These are phyloP conservation scores for Drosophila equinoxialis DNA, from an alignment of 1,140 invertebrate genomes.

Conservation along the genomic window DNA sequence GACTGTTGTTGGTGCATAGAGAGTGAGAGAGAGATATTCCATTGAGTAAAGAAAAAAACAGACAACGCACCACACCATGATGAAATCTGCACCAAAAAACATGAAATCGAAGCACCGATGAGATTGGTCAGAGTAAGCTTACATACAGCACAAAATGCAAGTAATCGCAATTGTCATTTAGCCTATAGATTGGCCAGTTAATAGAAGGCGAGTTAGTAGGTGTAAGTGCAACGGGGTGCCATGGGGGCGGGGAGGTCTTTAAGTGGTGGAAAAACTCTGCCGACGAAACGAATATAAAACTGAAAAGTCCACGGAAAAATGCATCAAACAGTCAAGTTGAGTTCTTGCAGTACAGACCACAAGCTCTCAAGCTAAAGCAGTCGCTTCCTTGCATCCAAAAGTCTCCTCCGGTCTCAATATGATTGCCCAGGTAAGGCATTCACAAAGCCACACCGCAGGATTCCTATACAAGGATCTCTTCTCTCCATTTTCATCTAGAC, in stretches of 20 bases:
- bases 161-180: slow-evolving; percentile 62
- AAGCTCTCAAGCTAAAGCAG: slow-evolving; percentile 10
- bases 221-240: not conserved
- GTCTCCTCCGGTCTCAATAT: slow-evolving; percentile 36
- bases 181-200: slow-evolving; percentile 60
- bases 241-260: not conserved
- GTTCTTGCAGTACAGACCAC: slow-evolving; percentile 76
- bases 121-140: slow-evolving; percentile 59
- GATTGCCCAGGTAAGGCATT: slow-evolving; percentile 61
- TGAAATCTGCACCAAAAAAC: slow-evolving; percentile 70
- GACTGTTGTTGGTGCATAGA: not conserved
- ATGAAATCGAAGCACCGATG: slow-evolving; percentile 57
- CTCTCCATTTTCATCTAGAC: slow-evolving; percentile 35
- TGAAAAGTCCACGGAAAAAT: slow-evolving; percentile 63
- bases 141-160: slow-evolving; percentile 37
- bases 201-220: not conserved
- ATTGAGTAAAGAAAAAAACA: slow-evolving; percentile 63
- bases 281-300: slow-evolving; percentile 63
- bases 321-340: slow-evolving; percentile 79
- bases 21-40: slow-evolving; percentile 46
- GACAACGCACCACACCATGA: slow-evolving; percentile 34
- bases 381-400: slow-evolving; percentile 10
- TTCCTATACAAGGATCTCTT: not conserved
- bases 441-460: not conserved
- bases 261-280: not conserved